A percentile compares a stretch with the other conserved stretches of the same genome.
These are phyloP conservation scores for Drosophila parabipectinata DNA, from an alignment of 1,140 invertebrate genomes.

Conservation along the genomic window DNA sequence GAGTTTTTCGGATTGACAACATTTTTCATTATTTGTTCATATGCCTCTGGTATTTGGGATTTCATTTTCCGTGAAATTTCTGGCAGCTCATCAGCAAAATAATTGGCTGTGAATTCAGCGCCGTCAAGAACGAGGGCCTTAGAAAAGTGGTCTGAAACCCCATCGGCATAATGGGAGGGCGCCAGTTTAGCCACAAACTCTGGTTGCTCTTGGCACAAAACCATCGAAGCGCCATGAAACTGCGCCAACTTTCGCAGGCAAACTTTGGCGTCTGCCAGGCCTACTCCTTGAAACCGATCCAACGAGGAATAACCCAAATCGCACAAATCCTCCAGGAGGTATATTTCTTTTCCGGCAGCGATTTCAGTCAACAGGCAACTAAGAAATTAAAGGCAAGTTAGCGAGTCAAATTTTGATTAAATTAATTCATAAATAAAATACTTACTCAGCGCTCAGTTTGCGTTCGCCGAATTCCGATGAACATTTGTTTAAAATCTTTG, in stretches of 20 bases:
- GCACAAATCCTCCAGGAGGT: conserved; percentile 67
- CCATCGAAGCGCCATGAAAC: conserved; percentile 71
- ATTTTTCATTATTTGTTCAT: conserved; percentile 25
- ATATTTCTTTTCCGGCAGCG: conserved; percentile 38
- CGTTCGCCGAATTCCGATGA: conserved; percentile 6
- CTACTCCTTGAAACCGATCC: conserved; percentile 48
- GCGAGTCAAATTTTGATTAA: background rate
- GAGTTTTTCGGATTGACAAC: conserved; percentile 48
- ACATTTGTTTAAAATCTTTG: conserved; percentile 25
- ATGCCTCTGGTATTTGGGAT: conserved; percentile 58
- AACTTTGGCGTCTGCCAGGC: conserved; percentile 35
- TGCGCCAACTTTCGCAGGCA: conserved; percentile 64
- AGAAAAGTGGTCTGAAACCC: conserved; percentile 18
- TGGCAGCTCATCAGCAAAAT: conserved; percentile 82
- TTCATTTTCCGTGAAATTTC: conserved; percentile 74
- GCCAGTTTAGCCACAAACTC: conserved; percentile 31
- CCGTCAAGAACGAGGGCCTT: conserved; percentile 56
- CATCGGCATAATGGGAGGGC: conserved; percentile 44
- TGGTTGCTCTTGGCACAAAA: conserved; percentile 38
- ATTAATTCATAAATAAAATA: conserved; percentile 1
- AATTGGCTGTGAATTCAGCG: conserved; percentile 44
- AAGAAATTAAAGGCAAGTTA: background rate
- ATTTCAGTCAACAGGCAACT: conserved; percentile 51
- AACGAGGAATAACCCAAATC: conserved; percentile 34
- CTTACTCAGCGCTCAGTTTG: conserved; percentile 59